phyloP scores from a whole-genome alignment of 2,888 invertebrate genomes.

The Volucella inflata region DNA sequence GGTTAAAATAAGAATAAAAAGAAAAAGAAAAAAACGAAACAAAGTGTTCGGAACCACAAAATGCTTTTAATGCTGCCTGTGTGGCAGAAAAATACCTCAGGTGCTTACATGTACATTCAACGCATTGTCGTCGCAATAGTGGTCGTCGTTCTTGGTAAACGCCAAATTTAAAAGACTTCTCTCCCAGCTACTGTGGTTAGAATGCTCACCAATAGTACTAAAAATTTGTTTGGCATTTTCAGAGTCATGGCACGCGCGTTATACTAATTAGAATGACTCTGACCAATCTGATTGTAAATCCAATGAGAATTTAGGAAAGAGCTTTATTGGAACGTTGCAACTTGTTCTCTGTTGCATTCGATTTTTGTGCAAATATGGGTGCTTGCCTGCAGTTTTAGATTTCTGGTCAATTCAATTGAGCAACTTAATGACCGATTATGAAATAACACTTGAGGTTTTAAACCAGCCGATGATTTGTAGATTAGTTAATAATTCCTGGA shows the following conservation, averaged over 20 bases:
- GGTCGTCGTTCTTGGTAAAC: conserved; percentile 50
- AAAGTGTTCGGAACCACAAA: conserved; percentile 67
- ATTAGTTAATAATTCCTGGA: too few relatives aligned
- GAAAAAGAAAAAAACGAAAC: neutral
- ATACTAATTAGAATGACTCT: conserved; percentile 8
- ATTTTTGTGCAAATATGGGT: too few relatives aligned
- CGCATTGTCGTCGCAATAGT: conserved; percentile 64
- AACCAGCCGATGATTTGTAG: too few relatives aligned
- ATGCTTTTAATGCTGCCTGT: conserved; percentile 73
- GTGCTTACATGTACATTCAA: conserved; percentile 69
- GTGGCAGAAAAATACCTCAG: conserved; percentile 60
- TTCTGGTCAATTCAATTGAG: too few relatives aligned
- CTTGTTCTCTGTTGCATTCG: too few relatives aligned
- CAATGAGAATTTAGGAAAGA: too few relatives aligned
- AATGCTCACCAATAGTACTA: conserved; percentile 71
- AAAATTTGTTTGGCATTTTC: conserved; percentile 73
- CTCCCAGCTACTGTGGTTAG: conserved; percentile 50
- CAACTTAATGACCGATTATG: too few relatives aligned
- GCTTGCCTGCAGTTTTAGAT: too few relatives aligned
- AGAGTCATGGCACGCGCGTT: conserved; percentile 68
- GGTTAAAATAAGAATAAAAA: conserved; percentile 21
- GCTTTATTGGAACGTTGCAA: too few relatives aligned
- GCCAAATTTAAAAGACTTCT: conserved; percentile 65
- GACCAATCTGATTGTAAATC: too few relatives aligned
- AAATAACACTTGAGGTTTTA: too few relatives aligned